Evolutionary conservation across 2,888 invertebrate species (phyloP), one percentile per base, ranked within the genome.

Genomic region (Omphaloscelis lunosa): DNA sequence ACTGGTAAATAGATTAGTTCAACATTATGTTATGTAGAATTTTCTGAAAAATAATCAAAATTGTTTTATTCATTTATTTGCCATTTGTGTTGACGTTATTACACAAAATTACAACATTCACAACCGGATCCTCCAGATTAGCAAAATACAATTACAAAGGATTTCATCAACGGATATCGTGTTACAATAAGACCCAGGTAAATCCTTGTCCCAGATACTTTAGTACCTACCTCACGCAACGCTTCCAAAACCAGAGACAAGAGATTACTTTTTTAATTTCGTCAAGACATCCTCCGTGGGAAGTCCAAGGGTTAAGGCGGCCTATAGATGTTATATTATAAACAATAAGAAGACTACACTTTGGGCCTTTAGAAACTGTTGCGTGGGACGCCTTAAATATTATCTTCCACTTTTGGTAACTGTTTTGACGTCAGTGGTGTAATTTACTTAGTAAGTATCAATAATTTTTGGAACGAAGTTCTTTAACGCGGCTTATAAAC

Each of bases 91-190:
- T n/a, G 59, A 61, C 11, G 29, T 65, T 48, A 15, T 7, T 69
- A 75, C 11, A 62, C 29, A 51, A 71, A 79, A 61, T 58, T 48
- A 39, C 68, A 68, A 59, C 23, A 48, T 17, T 17, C 23, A 23
- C 23, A 51, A 51, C 23, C 15, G n/a, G 41, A 66, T 72, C 67
- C 53, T 27, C 34, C 12, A 45, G 72, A 77, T 84, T 70, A 84
- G 20, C 56, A 62, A 79, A 75, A 82, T 68, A 72, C 68, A 73
- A 79, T 82, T 79, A 71, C 68, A 79, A 74, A 75, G 75, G 79
- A 82, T 85, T 85, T 70, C 66, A 69, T 63, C 63, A 71, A 34
- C 34, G 34, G 53, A 59, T 84, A 70, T 83, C 59, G 29, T 58
- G 27, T 79, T 85, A 75, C 76, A 67, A 48, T 74, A 45, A 63